Conservation (phyloP, 2,888 invertebrate species). For the Coecobrya sp. region DNA sequence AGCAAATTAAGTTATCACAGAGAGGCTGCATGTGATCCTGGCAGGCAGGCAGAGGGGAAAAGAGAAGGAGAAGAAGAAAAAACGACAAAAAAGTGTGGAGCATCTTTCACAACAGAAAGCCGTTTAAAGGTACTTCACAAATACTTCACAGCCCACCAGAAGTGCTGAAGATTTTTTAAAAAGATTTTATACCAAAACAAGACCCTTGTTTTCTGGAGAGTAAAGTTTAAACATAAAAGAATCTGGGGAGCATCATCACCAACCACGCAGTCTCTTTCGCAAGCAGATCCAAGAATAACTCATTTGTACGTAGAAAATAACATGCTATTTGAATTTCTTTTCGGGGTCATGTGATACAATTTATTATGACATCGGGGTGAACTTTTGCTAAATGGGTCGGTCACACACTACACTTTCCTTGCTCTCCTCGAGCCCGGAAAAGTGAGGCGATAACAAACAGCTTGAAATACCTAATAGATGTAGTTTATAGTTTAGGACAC, state of each 20-base stretch:
- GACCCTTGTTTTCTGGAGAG: background rate
- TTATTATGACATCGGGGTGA: background rate
- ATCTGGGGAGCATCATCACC: background rate
- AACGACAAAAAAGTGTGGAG: background rate
- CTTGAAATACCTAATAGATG: background rate
- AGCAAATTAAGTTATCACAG: background rate
- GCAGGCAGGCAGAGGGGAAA: background rate
- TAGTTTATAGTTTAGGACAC: background rate
- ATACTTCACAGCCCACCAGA: background rate
- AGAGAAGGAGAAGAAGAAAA: background rate
- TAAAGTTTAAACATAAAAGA: background rate
- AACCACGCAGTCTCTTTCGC: background rate
- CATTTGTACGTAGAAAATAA: background rate
- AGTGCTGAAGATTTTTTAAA: background rate
- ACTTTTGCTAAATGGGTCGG: background rate
- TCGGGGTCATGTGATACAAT: background rate
- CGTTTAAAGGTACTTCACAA: too few species aligned
- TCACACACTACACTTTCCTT: background rate
- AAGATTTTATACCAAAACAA: background rate
- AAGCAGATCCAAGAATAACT: background rate
- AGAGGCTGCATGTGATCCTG: background rate
- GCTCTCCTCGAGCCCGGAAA: background rate
- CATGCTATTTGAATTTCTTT: background rate
- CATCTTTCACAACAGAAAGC: background rate
- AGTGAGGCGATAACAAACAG: background rate